phyloP scores from a whole-genome alignment of 2,797 vertebrate species.

The Gymnodraco acuticeps region DNA sequence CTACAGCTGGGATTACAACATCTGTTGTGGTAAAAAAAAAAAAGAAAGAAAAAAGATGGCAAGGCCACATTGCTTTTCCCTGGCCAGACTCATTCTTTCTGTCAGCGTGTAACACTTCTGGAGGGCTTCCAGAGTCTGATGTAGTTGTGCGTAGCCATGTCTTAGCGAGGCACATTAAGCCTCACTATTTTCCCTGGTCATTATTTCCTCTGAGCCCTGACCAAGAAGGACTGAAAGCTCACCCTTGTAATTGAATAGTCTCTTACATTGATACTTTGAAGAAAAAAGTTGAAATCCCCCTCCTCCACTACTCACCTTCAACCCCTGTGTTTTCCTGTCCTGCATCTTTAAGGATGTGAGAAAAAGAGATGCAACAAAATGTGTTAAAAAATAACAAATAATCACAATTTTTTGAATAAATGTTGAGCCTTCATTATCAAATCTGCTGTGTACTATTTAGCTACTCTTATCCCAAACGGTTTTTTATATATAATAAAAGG shows the following conservation, averaged over 20 bases:
- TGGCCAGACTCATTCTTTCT: slow-evolving; percentile 59
- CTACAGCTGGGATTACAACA: slow-evolving; percentile 71
- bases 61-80: slow-evolving; percentile 56
- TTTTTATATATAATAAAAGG: neutral
- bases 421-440: slow-evolving; percentile 28
- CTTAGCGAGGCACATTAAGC: slow-evolving; percentile 41
- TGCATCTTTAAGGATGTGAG: slow-evolving; percentile 33
- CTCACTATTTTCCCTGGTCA: slow-evolving; percentile 34
- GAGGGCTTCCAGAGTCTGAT: slow-evolving; percentile 53
- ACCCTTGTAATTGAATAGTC: slow-evolving; percentile 28
- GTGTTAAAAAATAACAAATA: slow-evolving; percentile 25
- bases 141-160: slow-evolving; percentile 44
- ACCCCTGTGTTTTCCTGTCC: slow-evolving; percentile 5
- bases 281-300: slow-evolving; percentile 38
- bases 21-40: slow-evolving; percentile 66
- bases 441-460: slow-evolving; percentile 26
- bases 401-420: slow-evolving; percentile 9
- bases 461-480: slow-evolving; percentile 16
- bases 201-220: slow-evolving; percentile 41
- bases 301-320: neutral
- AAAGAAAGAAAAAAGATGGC: slow-evolving; percentile 40
- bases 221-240: slow-evolving; percentile 30
- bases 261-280: slow-evolving; percentile 20
- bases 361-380: slow-evolving; percentile 25
- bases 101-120: slow-evolving; percentile 53